phyloP scores from a whole-genome alignment of 2,888 invertebrate species.

The Phaonia tiefii region DNA sequence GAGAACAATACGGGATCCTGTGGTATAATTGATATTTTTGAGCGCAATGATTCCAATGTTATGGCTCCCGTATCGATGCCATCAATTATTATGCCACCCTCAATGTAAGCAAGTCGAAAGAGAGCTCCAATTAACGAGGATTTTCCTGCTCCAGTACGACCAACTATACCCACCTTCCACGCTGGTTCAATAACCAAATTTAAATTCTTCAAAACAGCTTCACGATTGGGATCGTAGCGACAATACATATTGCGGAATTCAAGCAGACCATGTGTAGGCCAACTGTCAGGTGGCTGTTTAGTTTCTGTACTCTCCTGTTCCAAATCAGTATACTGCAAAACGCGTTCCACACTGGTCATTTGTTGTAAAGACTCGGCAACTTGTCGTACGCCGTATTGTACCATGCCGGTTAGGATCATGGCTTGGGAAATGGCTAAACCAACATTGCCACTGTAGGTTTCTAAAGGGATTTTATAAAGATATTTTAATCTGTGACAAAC shows the following conservation, averaged over 20 bases:
- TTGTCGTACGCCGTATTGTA: slow-evolving; percentile 86
- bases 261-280: slow-evolving; percentile 86
- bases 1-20: slow-evolving; percentile 83
- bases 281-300: slow-evolving; percentile 82
- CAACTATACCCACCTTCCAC: slow-evolving; percentile 89
- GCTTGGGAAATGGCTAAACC: slow-evolving; percentile 86
- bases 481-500: no score
- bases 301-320: slow-evolving; percentile 82
- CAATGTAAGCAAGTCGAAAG: slow-evolving; percentile 87
- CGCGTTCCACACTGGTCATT: slow-evolving; percentile 88
- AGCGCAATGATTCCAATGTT: slow-evolving; percentile 81
- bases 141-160: slow-evolving; percentile 92
- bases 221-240: slow-evolving; percentile 83
- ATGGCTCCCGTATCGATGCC: slow-evolving; percentile 83
- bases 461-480: slow-evolving; percentile 71
- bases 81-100: slow-evolving; percentile 88
- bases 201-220: slow-evolving; percentile 88
- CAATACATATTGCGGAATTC: slow-evolving; percentile 83
- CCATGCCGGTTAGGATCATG: slow-evolving; percentile 87
- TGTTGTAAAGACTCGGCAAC: slow-evolving; percentile 86
- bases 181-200: slow-evolving; percentile 86
- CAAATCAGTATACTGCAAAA: slow-evolving; percentile 87
- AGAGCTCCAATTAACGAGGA: slow-evolving; percentile 89
- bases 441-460: slow-evolving; percentile 85
- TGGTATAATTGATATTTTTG: slow-evolving; percentile 83